Base-by-base conservation (phyloP, 2,888 invertebrate species). In the Lepetodrilus schrolli region DNA sequence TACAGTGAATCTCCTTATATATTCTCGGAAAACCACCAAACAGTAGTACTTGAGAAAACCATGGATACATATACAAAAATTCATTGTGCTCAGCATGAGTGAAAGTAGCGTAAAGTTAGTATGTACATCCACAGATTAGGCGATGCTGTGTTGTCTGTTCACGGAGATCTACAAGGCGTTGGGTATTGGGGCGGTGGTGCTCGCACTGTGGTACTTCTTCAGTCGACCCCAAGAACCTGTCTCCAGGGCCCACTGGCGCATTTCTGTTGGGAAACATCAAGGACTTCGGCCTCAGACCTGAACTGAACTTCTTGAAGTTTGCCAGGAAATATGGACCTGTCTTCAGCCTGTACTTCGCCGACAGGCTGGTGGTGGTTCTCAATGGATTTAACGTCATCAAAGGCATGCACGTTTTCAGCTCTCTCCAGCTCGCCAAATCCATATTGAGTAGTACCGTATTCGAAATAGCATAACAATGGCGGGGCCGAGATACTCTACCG, bases 211-310 rank as follows among this genome's bases (percentile, higher is more conserved):
- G 58, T 58, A 30, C 26, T 58, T 23, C n/a, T n/a, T n/a, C n/a
- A n/a, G n/a, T n/a, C n/a, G n/a, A 17, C 13, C 34, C 34, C 58
- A 10, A 34, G 58, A 58, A 58, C 30, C 58, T 58, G n/a, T 34
- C 58, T 2, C 58, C 58, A 26, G 58, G 58, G 2, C 58, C 58
- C 13, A 7, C 58, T 5, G 58, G 58, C 0, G 30, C 26, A 17
- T n/a, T 58, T 17, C 26, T 58, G 4, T 58, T 23, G 13, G 58
- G 58, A 23, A 58, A 58, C n/a, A 26, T 58, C n/a, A 58, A 58
- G 30, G 58, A 58, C 17, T 58, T 58, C 30, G 58, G 58, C 13
- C 58, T 58, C 7, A 58, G 58, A 34, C 58, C 58, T 5, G 58
- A 58, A 30, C 17, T 58, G 8, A 58, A 58, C 34, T 58, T 58